A percentile compares a stretch with the other conserved stretches of the same genome.
Evolutionary conservation across 2,888 invertebrate species (phyloP).

Genomic region (Drosophila helvetica): DNA sequence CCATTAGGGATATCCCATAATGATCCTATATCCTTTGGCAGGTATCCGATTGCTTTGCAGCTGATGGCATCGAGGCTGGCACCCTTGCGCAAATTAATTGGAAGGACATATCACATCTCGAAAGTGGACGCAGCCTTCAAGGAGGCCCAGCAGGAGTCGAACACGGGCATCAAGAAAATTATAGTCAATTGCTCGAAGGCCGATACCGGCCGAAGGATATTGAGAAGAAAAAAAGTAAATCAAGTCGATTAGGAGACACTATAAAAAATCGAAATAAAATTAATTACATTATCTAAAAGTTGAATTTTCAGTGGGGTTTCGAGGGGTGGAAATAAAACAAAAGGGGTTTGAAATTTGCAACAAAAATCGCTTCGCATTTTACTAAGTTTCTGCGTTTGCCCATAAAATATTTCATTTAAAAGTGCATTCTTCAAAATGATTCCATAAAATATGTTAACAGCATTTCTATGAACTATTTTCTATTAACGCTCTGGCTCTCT

Average conservation of each 20-base stretch:
- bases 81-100: conserved; percentile 67
- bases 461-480: conserved; percentile 48
- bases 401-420: conserved; percentile 58
- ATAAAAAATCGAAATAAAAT: too few relatives aligned
- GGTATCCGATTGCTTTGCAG: conserved; percentile 78
- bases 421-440: conserved; percentile 41
- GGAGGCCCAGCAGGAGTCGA: conserved; percentile 71
- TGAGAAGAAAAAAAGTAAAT: conserved; percentile 7
- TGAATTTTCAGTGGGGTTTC: too few relatives aligned
- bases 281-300: not conserved
- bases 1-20: too few relatives aligned
- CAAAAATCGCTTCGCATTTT: conserved; percentile 53
- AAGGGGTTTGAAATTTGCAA: conserved; percentile 46
- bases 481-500: conserved; percentile 45
- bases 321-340: conserved; percentile 8
- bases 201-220: conserved; percentile 14
- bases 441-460: conserved; percentile 47
- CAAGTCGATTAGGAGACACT: not conserved
- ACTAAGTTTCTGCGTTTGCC: conserved; percentile 35
- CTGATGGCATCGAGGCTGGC: conserved; percentile 70
- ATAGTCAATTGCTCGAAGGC: conserved; percentile 64
- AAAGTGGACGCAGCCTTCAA: conserved; percentile 67
- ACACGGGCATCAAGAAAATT: conserved; percentile 71
- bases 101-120: conserved; percentile 55
- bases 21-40: conserved; percentile 15